Conservation (phyloP, 35 echinoderm and acorn worm genomes). For the Ophiothrix spiculata region DNA sequence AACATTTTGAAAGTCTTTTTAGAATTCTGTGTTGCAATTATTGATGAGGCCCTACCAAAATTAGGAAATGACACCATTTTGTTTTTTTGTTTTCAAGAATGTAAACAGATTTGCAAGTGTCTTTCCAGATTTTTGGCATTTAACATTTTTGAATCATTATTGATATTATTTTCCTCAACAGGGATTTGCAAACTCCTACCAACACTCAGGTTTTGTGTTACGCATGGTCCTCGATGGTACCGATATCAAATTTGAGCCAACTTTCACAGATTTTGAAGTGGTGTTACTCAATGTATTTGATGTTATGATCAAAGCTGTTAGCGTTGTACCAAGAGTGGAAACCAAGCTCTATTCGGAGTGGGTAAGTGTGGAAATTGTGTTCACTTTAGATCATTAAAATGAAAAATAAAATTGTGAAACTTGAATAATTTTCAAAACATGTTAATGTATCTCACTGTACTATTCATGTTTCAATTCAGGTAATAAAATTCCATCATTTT, state of each 20-base stretch:
- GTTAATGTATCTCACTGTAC: no score
- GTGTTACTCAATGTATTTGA: slow-evolving; percentile 97
- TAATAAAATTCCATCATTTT: no score
- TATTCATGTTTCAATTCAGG: no score
- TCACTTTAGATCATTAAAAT: not conserved
- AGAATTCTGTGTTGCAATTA: no score
- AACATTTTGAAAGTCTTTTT: no score
- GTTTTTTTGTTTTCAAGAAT: no score
- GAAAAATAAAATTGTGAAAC: no score
- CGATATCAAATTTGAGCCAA: slow-evolving; percentile 95
- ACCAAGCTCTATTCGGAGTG: slow-evolving; percentile 97
- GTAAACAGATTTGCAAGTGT: not conserved
- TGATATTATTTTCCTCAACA: slow-evolving; percentile 41
- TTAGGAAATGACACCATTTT: no score
- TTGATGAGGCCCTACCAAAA: no score
- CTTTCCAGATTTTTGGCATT: not conserved
- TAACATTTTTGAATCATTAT: no score
- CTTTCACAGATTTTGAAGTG: slow-evolving; percentile 95
- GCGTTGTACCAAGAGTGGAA: slow-evolving; percentile 90
- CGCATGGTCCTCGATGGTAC: slow-evolving; percentile 87
- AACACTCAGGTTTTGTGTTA: slow-evolving; percentile 93
- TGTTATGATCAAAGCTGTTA: slow-evolving; percentile 95
- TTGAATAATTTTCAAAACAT: no score
- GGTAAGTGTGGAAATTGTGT: slow-evolving; percentile 47
- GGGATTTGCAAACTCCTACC: slow-evolving; percentile 74